Conservation (phyloP, 2,888 invertebrate genomes). For the Platycheirus rosarum region DNA sequence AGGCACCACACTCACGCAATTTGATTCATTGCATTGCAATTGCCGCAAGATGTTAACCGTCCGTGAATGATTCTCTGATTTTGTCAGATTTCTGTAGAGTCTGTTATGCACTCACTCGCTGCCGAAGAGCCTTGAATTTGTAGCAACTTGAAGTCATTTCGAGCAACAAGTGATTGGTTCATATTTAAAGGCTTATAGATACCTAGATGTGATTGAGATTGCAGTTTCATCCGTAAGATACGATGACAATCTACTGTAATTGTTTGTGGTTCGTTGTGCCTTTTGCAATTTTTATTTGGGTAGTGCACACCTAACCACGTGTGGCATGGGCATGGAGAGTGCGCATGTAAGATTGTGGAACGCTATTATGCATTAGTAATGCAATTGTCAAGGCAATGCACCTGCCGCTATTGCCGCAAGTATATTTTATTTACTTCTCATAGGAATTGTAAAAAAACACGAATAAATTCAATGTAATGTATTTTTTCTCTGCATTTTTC, state of each 20-base stretch:
- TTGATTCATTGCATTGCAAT: background rate
- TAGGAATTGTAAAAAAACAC: slow-evolving; percentile 24
- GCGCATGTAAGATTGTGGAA: slow-evolving; percentile 23
- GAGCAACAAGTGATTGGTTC: slow-evolving; percentile 47
- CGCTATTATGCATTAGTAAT: slow-evolving; percentile 65
- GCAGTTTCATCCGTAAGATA: slow-evolving; percentile 46
- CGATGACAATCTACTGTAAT: slow-evolving; percentile 26
- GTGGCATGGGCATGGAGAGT: background rate
- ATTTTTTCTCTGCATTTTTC: slow-evolving; percentile 57
- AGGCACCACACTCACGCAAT: slow-evolving; percentile 29
- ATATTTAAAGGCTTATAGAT: background rate
- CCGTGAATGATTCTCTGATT: slow-evolving; percentile 43
- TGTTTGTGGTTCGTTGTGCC: too few relatives aligned
- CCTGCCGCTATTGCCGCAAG: slow-evolving; percentile 58
- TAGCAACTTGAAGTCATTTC: slow-evolving; percentile 52
- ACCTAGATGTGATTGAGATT: slow-evolving; percentile 39
- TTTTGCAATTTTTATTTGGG: slow-evolving; percentile 50
- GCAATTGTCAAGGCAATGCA: slow-evolving; percentile 74
- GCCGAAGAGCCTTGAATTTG: slow-evolving; percentile 55
- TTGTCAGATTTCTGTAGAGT: slow-evolving; percentile 47
- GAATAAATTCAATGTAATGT: slow-evolving; percentile 66
- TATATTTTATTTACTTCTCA: slow-evolving; percentile 47
- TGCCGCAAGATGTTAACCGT: background rate
- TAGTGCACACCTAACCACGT: slow-evolving; percentile 51
- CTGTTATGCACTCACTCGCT: too few relatives aligned